Percentiles rank a stretch among this genome's conserved stretches.
Conservation (phyloP, 2,888 invertebrate genomes). For the Masnerella sp. region DNA sequence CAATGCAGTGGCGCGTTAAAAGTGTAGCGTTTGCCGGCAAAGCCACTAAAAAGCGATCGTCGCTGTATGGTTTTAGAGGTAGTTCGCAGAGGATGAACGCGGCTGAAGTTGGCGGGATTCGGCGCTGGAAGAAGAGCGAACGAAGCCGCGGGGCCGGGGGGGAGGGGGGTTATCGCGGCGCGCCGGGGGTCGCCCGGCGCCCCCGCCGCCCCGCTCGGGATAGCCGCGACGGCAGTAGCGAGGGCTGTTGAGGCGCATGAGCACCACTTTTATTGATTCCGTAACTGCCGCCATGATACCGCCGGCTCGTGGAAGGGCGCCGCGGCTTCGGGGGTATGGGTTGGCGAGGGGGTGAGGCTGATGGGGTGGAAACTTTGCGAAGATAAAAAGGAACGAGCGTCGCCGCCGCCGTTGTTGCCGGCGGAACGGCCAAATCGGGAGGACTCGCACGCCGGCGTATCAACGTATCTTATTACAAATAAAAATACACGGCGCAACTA, state of each 20-base stretch:
- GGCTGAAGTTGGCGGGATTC: slow-evolving; percentile 73
- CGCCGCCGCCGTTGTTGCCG: slow-evolving; percentile 72
- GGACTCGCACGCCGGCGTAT: slow-evolving; percentile 68
- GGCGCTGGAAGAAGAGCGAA: slow-evolving; percentile 62
- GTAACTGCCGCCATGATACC: slow-evolving; percentile 78
- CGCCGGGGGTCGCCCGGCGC: too few species aligned
- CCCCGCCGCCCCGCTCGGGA: slow-evolving; percentile 37
- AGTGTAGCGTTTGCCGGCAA: slow-evolving; percentile 64
- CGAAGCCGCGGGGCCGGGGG: slow-evolving; percentile 53
- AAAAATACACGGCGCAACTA: slow-evolving; percentile 75
- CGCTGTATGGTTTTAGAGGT: slow-evolving; percentile 74
- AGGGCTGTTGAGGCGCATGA: slow-evolving; percentile 77
- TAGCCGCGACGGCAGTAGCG: slow-evolving; percentile 63
- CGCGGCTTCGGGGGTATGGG: slow-evolving; percentile 63
- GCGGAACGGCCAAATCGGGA: slow-evolving; percentile 63
- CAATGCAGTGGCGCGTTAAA: slow-evolving; percentile 15
- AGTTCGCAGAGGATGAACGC: slow-evolving; percentile 70
- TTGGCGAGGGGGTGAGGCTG: slow-evolving; percentile 74
- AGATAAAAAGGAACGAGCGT: slow-evolving; percentile 78
- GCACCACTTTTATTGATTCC: slow-evolving; percentile 78
- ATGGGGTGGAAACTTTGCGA: slow-evolving; percentile 78
- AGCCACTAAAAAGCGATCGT: slow-evolving; percentile 65
- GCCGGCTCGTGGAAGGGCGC: slow-evolving; percentile 68
- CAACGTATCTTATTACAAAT: slow-evolving; percentile 76
- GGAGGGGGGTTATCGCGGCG: too few species aligned